These are phyloP conservation scores for Trochalopteron elliotii DNA, from an alignment of 2,113 vertebrate species.

Conservation along the genomic window DNA sequence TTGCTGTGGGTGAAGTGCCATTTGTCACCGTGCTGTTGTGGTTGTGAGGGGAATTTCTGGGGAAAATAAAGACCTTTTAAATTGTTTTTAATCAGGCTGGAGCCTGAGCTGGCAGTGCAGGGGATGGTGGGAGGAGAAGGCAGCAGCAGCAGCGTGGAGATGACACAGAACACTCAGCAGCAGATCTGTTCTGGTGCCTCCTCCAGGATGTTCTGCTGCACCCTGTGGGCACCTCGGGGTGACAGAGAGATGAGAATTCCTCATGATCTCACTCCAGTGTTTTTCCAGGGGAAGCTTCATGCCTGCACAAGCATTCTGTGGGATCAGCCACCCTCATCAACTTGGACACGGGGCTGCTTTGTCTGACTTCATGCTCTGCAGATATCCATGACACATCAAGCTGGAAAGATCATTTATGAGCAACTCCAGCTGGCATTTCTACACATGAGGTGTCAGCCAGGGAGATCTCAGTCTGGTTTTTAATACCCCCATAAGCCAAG, in stretches of 20 bases:
- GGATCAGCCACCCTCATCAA: background rate
- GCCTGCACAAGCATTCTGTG: background rate
- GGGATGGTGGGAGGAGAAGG: background rate
- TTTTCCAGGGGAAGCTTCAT: background rate
- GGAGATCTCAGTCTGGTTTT: background rate
- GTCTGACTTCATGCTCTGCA: background rate
- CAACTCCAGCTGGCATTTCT: background rate
- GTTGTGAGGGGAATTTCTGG: background rate
- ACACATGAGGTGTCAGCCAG: background rate
- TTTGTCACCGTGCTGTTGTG: background rate
- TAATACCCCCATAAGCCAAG: background rate
- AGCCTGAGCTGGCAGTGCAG: background rate
- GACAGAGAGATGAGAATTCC: background rate
- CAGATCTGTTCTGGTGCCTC: background rate
- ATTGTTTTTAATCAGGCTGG: background rate
- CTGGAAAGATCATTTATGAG: background rate
- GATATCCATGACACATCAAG: background rate
- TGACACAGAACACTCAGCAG: background rate
- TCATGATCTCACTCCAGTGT: background rate
- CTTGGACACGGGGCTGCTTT: background rate
- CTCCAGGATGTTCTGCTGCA: background rate
- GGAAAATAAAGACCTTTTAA: background rate
- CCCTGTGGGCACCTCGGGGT: background rate
- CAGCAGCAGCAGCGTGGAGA: background rate
- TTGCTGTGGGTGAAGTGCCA: background rate